Percentiles rank a stretch among this genome's conserved stretches.
Evolutionary conservation across 2,797 vertebrate species (phyloP).

Genomic region (Halcyon smyrnensis): DNA sequence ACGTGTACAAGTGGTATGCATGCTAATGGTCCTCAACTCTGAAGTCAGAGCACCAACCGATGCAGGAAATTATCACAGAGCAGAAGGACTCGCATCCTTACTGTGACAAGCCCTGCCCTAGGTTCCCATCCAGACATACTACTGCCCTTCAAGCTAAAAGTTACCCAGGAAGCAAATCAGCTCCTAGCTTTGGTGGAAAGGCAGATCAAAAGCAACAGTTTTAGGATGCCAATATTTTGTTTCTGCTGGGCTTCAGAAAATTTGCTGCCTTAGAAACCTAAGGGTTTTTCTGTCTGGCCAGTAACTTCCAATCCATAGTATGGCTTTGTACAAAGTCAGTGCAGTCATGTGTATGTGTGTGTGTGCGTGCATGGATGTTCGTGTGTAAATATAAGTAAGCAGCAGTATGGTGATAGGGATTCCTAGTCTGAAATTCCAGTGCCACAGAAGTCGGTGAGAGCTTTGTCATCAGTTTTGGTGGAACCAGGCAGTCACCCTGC

Average conservation of each 20-base stretch:
- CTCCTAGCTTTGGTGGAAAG: not conserved
- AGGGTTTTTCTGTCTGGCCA: not conserved
- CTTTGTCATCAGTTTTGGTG: not conserved
- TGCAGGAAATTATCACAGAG: constrained; percentile 4
- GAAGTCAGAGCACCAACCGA: constrained; percentile 17
- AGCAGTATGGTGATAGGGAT: not conserved
- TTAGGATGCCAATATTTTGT: not conserved
- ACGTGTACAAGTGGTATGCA: constrained; percentile 50
- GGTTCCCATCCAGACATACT: not conserved
- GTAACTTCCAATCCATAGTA: not conserved
- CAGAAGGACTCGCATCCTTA: constrained; percentile 17
- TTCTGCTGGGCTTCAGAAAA: not conserved
- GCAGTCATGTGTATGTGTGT: accelerated
- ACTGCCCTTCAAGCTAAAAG: not conserved
- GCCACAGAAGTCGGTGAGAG: not conserved
- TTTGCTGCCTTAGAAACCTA: not conserved
- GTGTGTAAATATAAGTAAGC: not conserved
- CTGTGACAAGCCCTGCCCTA: not conserved
- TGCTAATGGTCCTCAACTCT: constrained; percentile 52
- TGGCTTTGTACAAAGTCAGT: not conserved
- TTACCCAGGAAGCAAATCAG: not conserved
- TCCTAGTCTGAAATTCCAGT: not conserved
- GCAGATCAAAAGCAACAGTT: not conserved
- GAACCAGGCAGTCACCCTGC: not conserved
- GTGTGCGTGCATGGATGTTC: accelerated